Evolutionary conservation across 2,888 invertebrate species (phyloP).

Genomic region (Volucella zonaria): DNA sequence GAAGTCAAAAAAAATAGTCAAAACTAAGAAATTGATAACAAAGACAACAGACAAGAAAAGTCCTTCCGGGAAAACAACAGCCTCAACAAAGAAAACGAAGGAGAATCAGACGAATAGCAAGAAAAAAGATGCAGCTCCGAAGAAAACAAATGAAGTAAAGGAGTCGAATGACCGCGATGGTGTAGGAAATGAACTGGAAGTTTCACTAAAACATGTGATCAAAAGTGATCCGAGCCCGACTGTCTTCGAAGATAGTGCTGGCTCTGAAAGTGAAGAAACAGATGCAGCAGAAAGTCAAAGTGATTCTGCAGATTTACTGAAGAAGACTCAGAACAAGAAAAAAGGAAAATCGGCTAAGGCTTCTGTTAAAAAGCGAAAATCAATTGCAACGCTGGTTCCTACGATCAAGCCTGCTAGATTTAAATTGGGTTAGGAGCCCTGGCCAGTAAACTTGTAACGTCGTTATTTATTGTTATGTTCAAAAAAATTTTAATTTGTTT

Average conservation of each 20-base stretch:
- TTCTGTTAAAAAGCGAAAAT: conserved; percentile 35
- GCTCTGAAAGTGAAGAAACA: neutral
- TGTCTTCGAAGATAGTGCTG: neutral
- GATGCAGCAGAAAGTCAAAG: neutral
- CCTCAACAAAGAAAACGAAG: neutral
- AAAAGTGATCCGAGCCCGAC: no score
- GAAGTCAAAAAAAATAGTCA: neutral
- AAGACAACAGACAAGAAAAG: neutral
- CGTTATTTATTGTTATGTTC: no score
- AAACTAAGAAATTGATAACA: neutral
- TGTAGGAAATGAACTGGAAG: no score
- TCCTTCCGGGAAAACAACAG: neutral
- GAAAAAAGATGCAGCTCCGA: neutral
- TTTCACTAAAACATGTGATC: no score
- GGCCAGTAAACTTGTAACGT: no score
- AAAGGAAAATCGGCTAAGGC: conserved; percentile 9
- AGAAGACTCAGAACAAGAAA: conserved; percentile 18
- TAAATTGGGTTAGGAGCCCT: no score
- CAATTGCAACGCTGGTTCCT: conserved; percentile 43
- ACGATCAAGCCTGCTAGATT: neutral
- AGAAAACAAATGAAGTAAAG: no score
- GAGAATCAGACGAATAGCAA: neutral
- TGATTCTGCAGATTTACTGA: neutral
- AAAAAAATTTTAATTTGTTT: no score
- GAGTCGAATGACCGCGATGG: no score